Conservation (phyloP, 2,888 invertebrate species). For the Aelia acuminata region DNA sequence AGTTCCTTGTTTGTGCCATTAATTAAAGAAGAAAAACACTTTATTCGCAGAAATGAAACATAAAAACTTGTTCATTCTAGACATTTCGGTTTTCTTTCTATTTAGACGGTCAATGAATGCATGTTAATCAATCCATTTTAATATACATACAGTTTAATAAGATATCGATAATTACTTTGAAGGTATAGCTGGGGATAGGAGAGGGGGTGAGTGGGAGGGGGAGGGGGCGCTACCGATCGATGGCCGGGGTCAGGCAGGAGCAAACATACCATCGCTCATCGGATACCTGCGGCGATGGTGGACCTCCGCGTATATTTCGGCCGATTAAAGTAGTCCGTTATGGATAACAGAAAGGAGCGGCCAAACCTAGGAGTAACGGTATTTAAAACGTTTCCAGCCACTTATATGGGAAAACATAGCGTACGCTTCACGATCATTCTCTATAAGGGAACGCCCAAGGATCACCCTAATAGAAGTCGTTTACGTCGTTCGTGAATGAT, state of each 20-base stretch:
- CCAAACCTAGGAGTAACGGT: not conserved
- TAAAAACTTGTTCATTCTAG: too few species aligned
- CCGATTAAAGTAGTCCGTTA: slow-evolving; percentile 9
- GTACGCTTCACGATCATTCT: not conserved
- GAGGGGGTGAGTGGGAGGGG: not conserved
- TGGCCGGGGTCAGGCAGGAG: not conserved
- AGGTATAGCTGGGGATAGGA: too few species aligned
- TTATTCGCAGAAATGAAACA: too few species aligned
- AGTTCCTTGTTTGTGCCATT: too few species aligned
- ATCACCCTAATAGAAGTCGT: slow-evolving; percentile 13
- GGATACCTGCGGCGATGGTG: not conserved
- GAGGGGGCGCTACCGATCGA: not conserved
- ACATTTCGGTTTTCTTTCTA: too few species aligned
- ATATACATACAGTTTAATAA: too few species aligned
- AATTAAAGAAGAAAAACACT: too few species aligned
- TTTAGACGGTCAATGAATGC: too few species aligned
- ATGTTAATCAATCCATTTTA: too few species aligned
- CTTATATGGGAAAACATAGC: slow-evolving; percentile 5
- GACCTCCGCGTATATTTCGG: not conserved
- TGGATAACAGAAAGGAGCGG: slow-evolving; percentile 3
- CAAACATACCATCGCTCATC: slow-evolving; percentile 5
- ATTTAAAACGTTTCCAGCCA: not conserved
- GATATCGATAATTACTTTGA: too few species aligned
- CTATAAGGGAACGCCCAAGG: slow-evolving; percentile 3
- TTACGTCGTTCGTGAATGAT: slow-evolving; percentile 29